Percentiles rank a stretch among this genome's conserved stretches.
phyloP scores from a whole-genome alignment of 2,113 vertebrate species.

The Nycticorax nycticorax region DNA sequence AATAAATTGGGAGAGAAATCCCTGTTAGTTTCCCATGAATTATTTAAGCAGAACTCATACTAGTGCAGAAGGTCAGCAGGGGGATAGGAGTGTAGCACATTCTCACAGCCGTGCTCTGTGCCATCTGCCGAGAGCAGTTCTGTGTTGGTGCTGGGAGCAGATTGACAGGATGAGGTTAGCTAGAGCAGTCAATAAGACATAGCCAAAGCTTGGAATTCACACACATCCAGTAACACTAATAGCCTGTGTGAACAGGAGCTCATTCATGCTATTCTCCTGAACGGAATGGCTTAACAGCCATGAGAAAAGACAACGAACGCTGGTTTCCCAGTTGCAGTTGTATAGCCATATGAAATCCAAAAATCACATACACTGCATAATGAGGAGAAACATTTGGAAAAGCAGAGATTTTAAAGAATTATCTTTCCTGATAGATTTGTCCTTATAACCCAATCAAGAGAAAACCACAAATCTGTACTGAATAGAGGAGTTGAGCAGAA shows the following conservation, averaged over 20 bases:
- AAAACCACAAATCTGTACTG: neutral
- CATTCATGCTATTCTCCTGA: neutral
- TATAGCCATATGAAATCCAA: neutral
- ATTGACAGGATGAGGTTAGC: neutral
- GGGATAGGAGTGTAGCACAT: neutral
- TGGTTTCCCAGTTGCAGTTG: neutral
- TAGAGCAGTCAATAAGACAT: neutral
- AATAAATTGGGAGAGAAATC: neutral
- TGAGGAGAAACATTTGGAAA: neutral
- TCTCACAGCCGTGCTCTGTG: neutral
- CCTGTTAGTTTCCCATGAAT: neutral
- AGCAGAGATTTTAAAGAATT: neutral
- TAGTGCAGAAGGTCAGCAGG: neutral
- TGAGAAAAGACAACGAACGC: neutral
- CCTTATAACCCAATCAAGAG: neutral
- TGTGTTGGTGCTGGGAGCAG: neutral
- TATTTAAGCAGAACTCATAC: conserved; percentile 1
- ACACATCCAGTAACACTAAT: neutral
- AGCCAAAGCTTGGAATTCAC: neutral
- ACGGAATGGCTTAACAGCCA: neutral
- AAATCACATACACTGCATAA: rapidly evolving
- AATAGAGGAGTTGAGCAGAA: neutral
- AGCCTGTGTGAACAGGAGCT: neutral
- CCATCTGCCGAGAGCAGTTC: neutral
- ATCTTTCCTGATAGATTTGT: neutral